Base-by-base conservation (phyloP, 2,888 invertebrate species). In the Eurytoma adleriae region DNA sequence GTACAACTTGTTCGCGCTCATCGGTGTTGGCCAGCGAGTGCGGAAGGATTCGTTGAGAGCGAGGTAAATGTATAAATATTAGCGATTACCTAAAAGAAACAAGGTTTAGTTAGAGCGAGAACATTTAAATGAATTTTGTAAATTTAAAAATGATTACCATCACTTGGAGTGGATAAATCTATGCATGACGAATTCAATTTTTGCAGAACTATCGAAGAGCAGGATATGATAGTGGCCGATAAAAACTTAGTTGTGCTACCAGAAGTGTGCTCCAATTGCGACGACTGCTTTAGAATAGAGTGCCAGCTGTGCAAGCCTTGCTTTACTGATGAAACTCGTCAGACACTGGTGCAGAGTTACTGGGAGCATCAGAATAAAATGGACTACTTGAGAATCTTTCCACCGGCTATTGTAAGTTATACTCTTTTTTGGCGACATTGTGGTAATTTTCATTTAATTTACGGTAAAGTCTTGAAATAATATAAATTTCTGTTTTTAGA, bases 271-370 rank as follows among this genome's bases (percentile, higher is more conserved):
- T 89, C 91, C 24, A 90, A 91, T 79, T 92, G 93, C 81, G 92
- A 92, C 2, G 93, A 93, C 66, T 98, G 98, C 87, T 92, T 93
- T 64, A 90, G 91, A 0, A 88, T 93, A 0, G 92, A 94, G 80
- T 99, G 98, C 88, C 93, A 93, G 70, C 90, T 98, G 0, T 99
- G 99, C 89, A 92, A 93, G 83, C 94, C 94, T 0, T 99, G 99
- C 87, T 91, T 97, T 59, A 93, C 93, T 1, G 87, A 91, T 0
- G 93, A 93, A 52, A 92, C 94, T 56, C 92, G 92, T 83, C 88
- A 91, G 16, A 92, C 92, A 76, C 89, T 98, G 13, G 92, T 94
- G 70, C 91, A 92, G 82, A 95, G 97, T 0, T 96, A 96, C 87
- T 91, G 92, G 72, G 98, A 99, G 88, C 96, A 97, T 89, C 90